These are phyloP conservation scores for Oreochromis mossambicus DNA, from an alignment of 2,797 vertebrate species.

Conservation along the genomic window DNA sequence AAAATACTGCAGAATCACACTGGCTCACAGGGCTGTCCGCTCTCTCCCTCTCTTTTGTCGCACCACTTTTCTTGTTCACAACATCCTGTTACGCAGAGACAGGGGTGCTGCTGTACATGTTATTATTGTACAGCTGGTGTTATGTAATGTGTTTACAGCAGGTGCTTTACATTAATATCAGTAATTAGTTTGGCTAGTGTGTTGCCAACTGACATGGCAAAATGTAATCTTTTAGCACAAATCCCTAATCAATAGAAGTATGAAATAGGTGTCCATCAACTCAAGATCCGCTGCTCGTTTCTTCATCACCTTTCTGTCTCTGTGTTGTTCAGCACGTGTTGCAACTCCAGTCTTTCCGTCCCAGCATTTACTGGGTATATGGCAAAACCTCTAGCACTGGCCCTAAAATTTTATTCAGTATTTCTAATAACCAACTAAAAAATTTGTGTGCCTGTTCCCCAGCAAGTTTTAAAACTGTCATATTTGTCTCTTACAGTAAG, in stretches of 20 bases:
- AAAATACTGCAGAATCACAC: background rate
- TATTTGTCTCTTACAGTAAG: background rate
- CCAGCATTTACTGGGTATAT: background rate
- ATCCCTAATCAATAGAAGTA: background rate
- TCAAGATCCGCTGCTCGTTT: background rate
- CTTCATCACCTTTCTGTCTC: constrained; percentile 8
- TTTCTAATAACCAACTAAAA: background rate
- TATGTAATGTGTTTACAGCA: background rate
- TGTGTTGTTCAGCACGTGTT: constrained; percentile 5
- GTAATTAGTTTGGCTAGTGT: background rate
- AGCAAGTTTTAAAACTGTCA: background rate
- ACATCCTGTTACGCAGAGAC: background rate
- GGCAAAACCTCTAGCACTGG: background rate
- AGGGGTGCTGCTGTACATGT: background rate
- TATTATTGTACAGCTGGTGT: background rate
- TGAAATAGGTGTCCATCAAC: background rate
- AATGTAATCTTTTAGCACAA: background rate
- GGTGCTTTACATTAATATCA: background rate
- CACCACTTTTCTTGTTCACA: background rate
- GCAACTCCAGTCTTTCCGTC: background rate
- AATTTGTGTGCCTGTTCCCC: background rate
- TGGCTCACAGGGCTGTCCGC: background rate
- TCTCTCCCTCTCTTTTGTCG: background rate
- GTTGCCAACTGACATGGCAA: background rate
- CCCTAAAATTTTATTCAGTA: background rate